phyloP scores from a whole-genome alignment of 2,797 vertebrate species.

The Anomalospiza imberbis region DNA sequence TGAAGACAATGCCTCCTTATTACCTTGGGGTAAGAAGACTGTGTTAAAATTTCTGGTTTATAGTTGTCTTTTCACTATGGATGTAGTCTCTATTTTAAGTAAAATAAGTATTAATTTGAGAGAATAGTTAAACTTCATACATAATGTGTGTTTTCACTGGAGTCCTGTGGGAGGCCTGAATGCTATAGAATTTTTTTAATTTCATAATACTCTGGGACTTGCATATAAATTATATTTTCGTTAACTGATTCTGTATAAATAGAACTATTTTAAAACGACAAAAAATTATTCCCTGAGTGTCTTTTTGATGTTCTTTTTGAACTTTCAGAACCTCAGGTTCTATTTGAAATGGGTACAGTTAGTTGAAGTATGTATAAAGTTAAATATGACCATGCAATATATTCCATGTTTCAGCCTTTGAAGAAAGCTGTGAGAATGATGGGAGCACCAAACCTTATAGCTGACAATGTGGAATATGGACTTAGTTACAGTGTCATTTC shows the following conservation, averaged over 20 bases:
- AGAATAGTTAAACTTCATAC: not conserved
- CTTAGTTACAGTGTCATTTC: constrained; percentile 84
- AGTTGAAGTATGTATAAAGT: not conserved
- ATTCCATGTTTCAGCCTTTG: constrained; percentile 72
- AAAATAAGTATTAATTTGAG: not conserved
- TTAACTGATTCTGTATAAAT: not conserved
- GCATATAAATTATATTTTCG: not conserved
- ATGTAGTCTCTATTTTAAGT: not conserved
- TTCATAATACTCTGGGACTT: not conserved
- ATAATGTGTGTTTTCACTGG: not conserved
- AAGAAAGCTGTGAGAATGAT: constrained; percentile 84
- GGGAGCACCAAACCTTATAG: constrained; percentile 82
- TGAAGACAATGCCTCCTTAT: constrained; percentile 83
- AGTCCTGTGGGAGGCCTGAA: not conserved
- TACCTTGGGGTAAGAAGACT: constrained; percentile 78
- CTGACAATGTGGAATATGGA: constrained; percentile 82
- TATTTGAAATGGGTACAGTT: not conserved
- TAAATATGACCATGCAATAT: not conserved
- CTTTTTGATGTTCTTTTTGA: not conserved
- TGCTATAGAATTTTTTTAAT: not conserved
- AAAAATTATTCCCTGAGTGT: not conserved
- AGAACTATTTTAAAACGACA: not conserved
- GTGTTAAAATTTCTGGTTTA: not conserved
- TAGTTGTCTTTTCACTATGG: not conserved
- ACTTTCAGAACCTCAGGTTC: not conserved